phyloP scores from a whole-genome alignment of 2,113 vertebrate species.

The Ptilorrhoa leucosticta region DNA sequence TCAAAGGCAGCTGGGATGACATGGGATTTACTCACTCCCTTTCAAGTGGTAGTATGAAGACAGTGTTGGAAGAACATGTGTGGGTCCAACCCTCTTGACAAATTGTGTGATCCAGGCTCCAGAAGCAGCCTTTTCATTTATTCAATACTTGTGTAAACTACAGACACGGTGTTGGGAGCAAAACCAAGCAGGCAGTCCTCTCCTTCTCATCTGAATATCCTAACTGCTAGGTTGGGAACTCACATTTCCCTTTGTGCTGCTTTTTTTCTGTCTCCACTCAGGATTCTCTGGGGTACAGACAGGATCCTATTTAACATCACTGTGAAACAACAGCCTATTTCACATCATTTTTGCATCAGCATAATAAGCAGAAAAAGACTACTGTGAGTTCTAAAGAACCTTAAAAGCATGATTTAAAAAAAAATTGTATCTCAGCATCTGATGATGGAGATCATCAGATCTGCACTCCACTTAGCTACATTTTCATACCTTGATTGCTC shows the following conservation, averaged over 20 bases:
- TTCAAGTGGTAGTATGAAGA: neutral
- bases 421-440: neutral
- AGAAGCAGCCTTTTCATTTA: neutral
- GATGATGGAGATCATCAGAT: neutral
- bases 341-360: neutral
- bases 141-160: neutral
- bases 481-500: neutral
- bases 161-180: neutral
- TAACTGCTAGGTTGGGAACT: neutral
- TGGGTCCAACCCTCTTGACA: neutral
- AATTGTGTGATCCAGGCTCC: neutral
- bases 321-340: neutral
- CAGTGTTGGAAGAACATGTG: neutral
- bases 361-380: neutral
- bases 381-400: neutral
- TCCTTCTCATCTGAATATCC: neutral
- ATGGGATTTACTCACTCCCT: neutral
- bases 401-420: neutral
- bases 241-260: neutral
- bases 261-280: neutral
- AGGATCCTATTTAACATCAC: neutral
- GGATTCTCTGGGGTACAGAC: neutral
- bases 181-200: neutral
- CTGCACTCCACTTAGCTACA: neutral
- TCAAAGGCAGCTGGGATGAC: neutral